Conservation (phyloP, 1,140 invertebrate genomes). For the Bombus affinis region DNA sequence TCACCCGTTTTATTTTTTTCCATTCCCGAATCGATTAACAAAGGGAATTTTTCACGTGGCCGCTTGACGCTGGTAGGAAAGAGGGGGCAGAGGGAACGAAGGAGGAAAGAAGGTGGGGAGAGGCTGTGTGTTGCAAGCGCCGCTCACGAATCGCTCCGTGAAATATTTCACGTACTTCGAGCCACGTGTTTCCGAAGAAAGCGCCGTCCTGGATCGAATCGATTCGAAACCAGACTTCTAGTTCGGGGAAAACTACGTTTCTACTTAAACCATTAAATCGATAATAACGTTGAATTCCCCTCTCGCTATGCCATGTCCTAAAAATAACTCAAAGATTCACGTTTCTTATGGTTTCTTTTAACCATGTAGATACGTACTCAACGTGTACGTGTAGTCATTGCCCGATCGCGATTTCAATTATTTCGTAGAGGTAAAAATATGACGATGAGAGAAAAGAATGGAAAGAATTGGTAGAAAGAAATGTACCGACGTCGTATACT, state of each 20-base stretch:
- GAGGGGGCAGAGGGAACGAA: no score
- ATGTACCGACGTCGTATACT: neutral
- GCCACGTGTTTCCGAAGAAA: constrained; percentile 41
- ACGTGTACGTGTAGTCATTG: no score
- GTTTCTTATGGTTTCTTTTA: no score
- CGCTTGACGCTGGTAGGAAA: no score
- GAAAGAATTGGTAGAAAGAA: neutral
- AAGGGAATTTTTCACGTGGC: constrained; percentile 45
- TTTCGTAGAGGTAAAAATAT: neutral
- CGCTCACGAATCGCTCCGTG: constrained; percentile 32
- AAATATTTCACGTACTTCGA: constrained; percentile 34
- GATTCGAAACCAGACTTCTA: neutral
- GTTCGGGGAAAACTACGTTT: neutral
- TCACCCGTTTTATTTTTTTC: constrained; percentile 51
- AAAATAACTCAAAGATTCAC: neutral
- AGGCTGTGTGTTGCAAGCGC: constrained; percentile 20
- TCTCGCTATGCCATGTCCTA: no score
- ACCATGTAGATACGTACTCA: neutral
- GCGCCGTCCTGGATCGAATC: constrained; percentile 8
- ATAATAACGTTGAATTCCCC: neutral
- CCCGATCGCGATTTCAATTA: neutral
- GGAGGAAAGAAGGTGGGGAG: no score
- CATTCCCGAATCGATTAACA: constrained; percentile 50
- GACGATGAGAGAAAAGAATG: neutral
- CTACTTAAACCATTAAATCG: neutral